These are phyloP conservation scores for Gadopsis marmoratus DNA, from an alignment of 2,797 vertebrate genomes.

Conservation along the genomic window DNA sequence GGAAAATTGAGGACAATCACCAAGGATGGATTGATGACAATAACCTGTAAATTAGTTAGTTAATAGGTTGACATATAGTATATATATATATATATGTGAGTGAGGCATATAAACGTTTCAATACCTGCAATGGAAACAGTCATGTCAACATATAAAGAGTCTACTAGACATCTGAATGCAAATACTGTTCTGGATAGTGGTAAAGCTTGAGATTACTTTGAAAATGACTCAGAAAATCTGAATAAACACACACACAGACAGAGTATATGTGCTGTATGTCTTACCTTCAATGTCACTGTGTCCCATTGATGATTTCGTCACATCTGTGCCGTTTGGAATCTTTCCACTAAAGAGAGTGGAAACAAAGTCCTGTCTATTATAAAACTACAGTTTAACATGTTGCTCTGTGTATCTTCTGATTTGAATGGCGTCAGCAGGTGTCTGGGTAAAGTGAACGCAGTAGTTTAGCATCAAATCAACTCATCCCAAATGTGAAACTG, in stretches of 20 bases:
- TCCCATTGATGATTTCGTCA: constrained; percentile 85
- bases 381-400: neutral
- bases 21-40: neutral
- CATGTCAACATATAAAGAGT: neutral
- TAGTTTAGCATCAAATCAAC: neutral
- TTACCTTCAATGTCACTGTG: constrained; percentile 91
- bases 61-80: neutral
- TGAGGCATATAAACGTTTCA: neutral
- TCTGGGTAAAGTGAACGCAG: too few species aligned
- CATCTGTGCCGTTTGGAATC: constrained; percentile 90
- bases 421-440: neutral
- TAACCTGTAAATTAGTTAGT: neutral
- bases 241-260: constrained; percentile 1
- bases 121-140: neutral
- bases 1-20: neutral
- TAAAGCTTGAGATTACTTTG: neutral
- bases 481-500: neutral
- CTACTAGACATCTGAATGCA: neutral
- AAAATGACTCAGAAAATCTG: too few species aligned
- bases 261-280: neutral
- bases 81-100: too few species aligned
- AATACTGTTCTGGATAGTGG: neutral
- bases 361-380: constrained; percentile 12
- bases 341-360: constrained; percentile 88
- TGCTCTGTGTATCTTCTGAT: neutral